Conservation (phyloP, 2,888 invertebrate species). For the Cephus rjabovi region DNA sequence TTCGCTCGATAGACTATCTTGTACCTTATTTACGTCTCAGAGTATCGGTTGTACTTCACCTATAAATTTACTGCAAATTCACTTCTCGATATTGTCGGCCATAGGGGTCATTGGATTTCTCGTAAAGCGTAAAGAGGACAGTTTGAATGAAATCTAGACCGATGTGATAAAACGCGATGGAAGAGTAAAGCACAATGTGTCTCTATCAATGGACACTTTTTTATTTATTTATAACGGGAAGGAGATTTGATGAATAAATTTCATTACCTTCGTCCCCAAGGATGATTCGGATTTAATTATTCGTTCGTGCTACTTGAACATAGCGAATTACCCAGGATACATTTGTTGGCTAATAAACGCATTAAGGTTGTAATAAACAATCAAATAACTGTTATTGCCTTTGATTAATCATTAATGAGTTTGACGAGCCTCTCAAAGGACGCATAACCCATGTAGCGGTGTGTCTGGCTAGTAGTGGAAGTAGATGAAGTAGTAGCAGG, state of each 20-base stretch:
- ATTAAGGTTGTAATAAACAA: not conserved
- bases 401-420: not conserved
- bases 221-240: not conserved
- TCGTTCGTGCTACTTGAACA: not conserved
- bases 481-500: not conserved
- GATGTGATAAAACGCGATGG: not conserved
- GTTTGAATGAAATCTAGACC: not conserved
- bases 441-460: not conserved
- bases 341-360: not conserved
- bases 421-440: not conserved
- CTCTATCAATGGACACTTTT: not conserved
- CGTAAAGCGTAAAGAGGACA: not conserved
- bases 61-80: too few relatives aligned
- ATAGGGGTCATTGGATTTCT: not conserved
- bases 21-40: too few relatives aligned
- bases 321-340: not conserved
- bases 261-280: not conserved
- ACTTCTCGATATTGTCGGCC: too few relatives aligned
- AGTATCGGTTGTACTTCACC: too few relatives aligned
- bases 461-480: not conserved
- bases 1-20: too few relatives aligned
- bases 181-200: not conserved
- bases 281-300: not conserved
- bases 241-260: not conserved
- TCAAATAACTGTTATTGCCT: not conserved